A percentile compares a stretch with the other conserved stretches of the same genome.
These are phyloP conservation scores for Florisuga fusca DNA, from an alignment of 2,797 vertebrate species.

Conservation along the genomic window DNA sequence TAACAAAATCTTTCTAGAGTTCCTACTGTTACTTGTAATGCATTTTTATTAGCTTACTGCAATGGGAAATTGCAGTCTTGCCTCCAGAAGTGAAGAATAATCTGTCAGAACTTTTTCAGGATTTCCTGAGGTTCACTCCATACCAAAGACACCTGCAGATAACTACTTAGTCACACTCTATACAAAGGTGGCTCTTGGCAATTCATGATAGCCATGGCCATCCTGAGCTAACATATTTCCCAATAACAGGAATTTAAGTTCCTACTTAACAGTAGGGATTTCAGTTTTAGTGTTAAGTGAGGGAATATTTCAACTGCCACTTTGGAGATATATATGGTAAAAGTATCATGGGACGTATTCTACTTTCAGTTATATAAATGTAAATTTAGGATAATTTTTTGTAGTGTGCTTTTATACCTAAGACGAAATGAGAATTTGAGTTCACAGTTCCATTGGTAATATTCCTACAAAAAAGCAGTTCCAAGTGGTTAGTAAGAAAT, in stretches of 20 bases:
- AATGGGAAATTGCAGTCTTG: not conserved
- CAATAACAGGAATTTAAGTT: constrained; percentile 10
- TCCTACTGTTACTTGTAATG: constrained; percentile 12
- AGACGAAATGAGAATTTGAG: constrained; percentile 42
- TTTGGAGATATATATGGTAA: not conserved
- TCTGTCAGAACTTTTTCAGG: constrained; percentile 19
- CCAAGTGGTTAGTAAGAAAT: constrained; percentile 12
- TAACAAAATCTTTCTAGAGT: constrained; percentile 15
- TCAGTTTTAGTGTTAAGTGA: constrained; percentile 31
- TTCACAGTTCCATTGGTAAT: not conserved
- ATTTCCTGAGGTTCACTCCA: not conserved
- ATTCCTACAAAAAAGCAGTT: constrained; percentile 28
- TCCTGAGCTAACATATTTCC: not conserved
- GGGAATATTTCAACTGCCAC: constrained; percentile 8
- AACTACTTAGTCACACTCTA: not conserved
- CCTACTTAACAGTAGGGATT: not conserved
- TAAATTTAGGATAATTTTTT: constrained; percentile 44
- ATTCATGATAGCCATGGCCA: not conserved
- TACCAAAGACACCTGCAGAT: fast-evolving
- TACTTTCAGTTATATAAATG: constrained; percentile 54
- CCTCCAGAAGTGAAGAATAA: constrained; percentile 28
- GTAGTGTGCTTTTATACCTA: constrained; percentile 27
- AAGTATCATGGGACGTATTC: constrained; percentile 33
- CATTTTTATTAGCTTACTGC: constrained; percentile 33
- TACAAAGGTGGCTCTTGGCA: not conserved